Percentiles rank a stretch among this genome's conserved stretches.
phyloP scores from a whole-genome alignment of 1,140 invertebrate species.

The Nautilus pompilius region DNA sequence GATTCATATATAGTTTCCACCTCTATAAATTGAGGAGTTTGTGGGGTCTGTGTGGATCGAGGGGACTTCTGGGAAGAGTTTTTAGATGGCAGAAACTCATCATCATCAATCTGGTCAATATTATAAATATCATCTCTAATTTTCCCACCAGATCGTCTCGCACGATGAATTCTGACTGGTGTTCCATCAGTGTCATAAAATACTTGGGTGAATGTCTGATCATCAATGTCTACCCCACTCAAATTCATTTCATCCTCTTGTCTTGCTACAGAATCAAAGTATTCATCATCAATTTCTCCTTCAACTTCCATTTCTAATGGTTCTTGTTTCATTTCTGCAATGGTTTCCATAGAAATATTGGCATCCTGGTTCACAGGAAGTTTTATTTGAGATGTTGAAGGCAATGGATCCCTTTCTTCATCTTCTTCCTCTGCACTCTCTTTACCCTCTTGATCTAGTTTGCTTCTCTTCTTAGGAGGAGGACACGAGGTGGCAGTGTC shows the following conservation, averaged over 20 bases:
- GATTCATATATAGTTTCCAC: constrained; percentile 43
- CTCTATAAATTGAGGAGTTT: constrained; percentile 41
- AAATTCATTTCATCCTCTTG: not conserved
- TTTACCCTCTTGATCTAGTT: constrained; percentile 9
- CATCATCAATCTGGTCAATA: constrained; percentile 29
- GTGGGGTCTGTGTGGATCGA: constrained; percentile 29
- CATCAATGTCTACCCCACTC: not conserved
- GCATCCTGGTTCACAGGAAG: not conserved
- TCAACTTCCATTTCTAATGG: constrained; percentile 8
- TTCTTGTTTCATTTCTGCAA: not conserved
- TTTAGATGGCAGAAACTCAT: constrained; percentile 10
- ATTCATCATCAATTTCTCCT: constrained; percentile 1
- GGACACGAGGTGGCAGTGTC: constrained; percentile 6
- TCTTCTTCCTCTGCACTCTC: constrained; percentile 4
- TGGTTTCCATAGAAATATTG: not conserved
- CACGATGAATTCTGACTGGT: constrained; percentile 5
- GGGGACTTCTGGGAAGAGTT: constrained; percentile 8
- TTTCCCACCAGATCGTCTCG: not conserved
- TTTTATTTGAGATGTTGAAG: not conserved
- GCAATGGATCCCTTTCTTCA: not conserved
- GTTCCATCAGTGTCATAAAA: constrained; percentile 4
- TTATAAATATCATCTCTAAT: constrained; percentile 24
- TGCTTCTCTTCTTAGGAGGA: constrained; percentile 11
- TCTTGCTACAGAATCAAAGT: not conserved
- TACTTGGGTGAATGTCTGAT: not conserved